Percentiles rank a stretch among this genome's conserved stretches.
Evolutionary conservation across 2,113 vertebrate genomes (phyloP).

Genomic region (Forbesichthys agassizii): DNA sequence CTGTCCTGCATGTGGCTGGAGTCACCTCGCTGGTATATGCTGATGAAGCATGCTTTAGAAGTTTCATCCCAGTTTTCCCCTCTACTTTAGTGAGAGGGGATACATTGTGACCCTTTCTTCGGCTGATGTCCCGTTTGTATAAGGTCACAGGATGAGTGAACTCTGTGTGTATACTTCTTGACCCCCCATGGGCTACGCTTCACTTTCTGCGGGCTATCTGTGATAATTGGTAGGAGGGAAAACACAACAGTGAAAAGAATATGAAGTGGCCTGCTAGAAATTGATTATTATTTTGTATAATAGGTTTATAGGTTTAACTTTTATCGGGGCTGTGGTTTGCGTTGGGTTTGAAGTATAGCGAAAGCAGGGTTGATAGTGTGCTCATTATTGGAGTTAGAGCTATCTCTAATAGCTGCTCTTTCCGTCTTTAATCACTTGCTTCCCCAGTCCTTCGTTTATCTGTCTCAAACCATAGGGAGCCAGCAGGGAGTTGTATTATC

Average conservation of each 20-base stretch:
- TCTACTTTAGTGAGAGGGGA: slow-evolving; percentile 40
- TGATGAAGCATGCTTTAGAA: slow-evolving; percentile 23
- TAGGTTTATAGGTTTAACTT: slow-evolving; percentile 3
- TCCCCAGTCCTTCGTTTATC: slow-evolving; percentile 31
- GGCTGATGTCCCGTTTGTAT: slow-evolving; percentile 26
- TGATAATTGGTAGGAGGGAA: slow-evolving; percentile 40
- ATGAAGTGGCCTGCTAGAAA: slow-evolving; percentile 17
- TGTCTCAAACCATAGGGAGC: slow-evolving; percentile 22
- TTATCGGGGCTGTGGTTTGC: neutral
- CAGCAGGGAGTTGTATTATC: slow-evolving; percentile 35
- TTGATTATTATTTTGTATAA: neutral
- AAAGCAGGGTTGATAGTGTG: slow-evolving; percentile 9
- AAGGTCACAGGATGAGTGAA: slow-evolving; percentile 13
- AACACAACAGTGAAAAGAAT: slow-evolving; percentile 21
- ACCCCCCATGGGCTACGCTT: slow-evolving; percentile 22
- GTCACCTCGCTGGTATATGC: neutral
- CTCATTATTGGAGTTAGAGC: slow-evolving; percentile 18
- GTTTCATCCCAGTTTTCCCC: slow-evolving; percentile 38
- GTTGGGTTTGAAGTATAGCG: neutral
- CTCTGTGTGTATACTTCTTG: slow-evolving; percentile 20
- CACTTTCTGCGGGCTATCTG: slow-evolving; percentile 25
- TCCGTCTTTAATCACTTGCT: slow-evolving; percentile 32
- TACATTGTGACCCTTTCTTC: slow-evolving; percentile 42
- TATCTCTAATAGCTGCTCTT: slow-evolving; percentile 7
- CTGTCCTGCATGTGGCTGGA: slow-evolving; percentile 20